These are phyloP conservation scores for Petromus typicus DNA, from an alignment of 2,113 vertebrate species.

Conservation along the genomic window DNA sequence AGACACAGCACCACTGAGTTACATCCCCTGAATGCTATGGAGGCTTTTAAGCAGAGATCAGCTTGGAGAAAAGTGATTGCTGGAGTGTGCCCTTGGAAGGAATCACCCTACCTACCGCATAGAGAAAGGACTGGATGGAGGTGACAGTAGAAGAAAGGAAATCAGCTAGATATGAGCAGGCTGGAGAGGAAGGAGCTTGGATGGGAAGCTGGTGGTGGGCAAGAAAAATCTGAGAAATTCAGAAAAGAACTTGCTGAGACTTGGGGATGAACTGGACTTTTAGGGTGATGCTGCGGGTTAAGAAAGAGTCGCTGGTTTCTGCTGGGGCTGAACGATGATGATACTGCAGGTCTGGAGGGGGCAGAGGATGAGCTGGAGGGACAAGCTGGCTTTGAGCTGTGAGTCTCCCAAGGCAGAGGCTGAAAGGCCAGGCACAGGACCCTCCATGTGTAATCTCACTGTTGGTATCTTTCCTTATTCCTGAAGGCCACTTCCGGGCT, in stretches of 20 bases:
- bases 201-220: background rate
- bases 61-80: background rate
- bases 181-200: background rate
- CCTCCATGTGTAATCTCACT: background rate
- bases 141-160: background rate
- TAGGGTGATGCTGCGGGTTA: background rate
- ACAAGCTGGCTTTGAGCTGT: background rate
- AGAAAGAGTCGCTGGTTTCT: background rate
- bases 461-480: background rate
- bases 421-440: background rate
- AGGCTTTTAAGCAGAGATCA: conserved; percentile 35
- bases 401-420: background rate
- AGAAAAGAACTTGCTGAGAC: background rate
- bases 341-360: background rate
- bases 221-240: background rate
- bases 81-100: background rate
- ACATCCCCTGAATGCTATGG: background rate
- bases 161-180: background rate
- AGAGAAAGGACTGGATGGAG: background rate
- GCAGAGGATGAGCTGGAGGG: background rate
- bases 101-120: background rate
- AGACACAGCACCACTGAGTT: too few species aligned
- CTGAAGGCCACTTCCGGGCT: background rate
- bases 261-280: background rate
- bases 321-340: background rate